Evolutionary conservation across 2,888 invertebrate genomes (phyloP).

Genomic region (Xestia c-nigrum): DNA sequence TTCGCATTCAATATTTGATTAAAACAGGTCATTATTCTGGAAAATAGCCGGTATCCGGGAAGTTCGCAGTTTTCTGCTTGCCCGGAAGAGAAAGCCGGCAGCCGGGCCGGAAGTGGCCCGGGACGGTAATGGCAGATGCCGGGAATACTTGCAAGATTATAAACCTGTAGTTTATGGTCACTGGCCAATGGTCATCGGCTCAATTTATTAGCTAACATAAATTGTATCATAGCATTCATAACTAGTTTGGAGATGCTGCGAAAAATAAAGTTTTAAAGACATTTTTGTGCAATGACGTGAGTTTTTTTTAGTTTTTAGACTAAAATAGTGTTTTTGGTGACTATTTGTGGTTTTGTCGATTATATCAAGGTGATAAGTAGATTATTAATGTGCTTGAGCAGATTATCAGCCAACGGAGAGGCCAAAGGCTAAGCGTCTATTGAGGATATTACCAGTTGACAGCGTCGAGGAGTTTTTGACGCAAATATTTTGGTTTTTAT

Average conservation of each 20-base stretch:
- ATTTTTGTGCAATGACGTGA: neutral
- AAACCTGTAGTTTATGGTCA: constrained; percentile 47
- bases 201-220: constrained; percentile 40
- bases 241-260: neutral
- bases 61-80: constrained; percentile 51
- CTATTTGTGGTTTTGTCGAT: neutral
- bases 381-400: neutral
- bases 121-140: constrained; percentile 55
- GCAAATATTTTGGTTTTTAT: no score
- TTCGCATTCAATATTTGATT: constrained; percentile 51
- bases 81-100: constrained; percentile 58
- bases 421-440: neutral
- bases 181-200: constrained; percentile 15
- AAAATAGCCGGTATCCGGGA: constrained; percentile 57
- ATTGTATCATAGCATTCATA: neutral
- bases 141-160: constrained; percentile 53
- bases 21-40: constrained; percentile 45
- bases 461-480: no score
- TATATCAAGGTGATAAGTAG: neutral
- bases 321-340: neutral
- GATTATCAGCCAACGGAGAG: neutral
- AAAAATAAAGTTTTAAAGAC: neutral
- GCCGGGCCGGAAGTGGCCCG: constrained; percentile 27
- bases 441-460: no score
- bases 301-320: neutral